These are phyloP conservation scores for Scaptodrosophila lebanonensis DNA, from an alignment of 1,140 invertebrate species.

Conservation along the genomic window DNA sequence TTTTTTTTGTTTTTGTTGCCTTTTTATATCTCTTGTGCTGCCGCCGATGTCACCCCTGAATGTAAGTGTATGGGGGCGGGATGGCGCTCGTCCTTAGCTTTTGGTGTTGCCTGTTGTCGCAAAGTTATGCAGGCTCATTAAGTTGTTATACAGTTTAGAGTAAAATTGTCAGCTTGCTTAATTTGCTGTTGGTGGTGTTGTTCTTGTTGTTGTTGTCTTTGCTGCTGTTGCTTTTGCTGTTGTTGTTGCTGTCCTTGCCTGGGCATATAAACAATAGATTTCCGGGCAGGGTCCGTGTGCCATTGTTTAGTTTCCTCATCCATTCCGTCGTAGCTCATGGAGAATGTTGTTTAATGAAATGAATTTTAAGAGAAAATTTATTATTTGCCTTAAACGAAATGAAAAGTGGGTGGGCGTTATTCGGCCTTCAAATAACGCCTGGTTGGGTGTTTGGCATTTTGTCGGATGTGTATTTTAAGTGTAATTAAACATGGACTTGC, in stretches of 20 bases:
- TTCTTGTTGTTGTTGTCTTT: too few species aligned
- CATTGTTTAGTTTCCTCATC: constrained; percentile 21
- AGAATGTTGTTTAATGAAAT: constrained; percentile 72
- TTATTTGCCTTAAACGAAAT: constrained; percentile 64
- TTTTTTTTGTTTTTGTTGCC: constrained; percentile 35
- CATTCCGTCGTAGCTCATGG: constrained; percentile 41
- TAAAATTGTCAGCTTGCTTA: constrained; percentile 73
- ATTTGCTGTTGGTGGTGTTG: constrained; percentile 37
- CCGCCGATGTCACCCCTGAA: not conserved
- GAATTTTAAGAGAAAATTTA: constrained; percentile 69
- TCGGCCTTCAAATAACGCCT: not conserved
- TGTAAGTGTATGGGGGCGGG: too few species aligned
- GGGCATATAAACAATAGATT: constrained; percentile 68
- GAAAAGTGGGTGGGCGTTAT: constrained; percentile 46
- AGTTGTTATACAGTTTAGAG: constrained; percentile 75
- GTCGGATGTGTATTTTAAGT: constrained; percentile 45
- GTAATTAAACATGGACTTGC: constrained; percentile 55
- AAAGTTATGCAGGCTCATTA: constrained; percentile 75
- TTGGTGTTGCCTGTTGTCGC: constrained; percentile 39
- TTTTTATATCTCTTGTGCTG: constrained; percentile 25
- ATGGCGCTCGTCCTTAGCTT: not conserved
- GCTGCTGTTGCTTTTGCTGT: not conserved
- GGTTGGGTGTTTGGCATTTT: constrained; percentile 7
- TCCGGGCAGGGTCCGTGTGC: constrained; percentile 37
- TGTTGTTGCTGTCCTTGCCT: too few species aligned